Evolutionary conservation across 2,888 invertebrate species (phyloP), one percentile per base, ranked within the genome.

Genomic region (Meta bourneti): DNA sequence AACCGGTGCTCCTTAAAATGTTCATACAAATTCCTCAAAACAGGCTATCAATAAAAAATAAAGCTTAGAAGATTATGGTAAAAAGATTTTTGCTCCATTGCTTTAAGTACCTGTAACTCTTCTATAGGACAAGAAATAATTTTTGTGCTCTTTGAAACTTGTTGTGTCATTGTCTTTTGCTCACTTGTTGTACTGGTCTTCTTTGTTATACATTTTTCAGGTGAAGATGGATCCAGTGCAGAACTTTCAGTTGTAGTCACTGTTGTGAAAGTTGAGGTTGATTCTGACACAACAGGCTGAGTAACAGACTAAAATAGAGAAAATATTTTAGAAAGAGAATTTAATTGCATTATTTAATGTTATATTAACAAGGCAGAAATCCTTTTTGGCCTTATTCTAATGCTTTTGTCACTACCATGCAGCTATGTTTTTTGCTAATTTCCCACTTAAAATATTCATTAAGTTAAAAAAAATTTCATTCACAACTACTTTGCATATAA

Each of bases 131-230:
- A 93, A 79, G 93, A 87, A 34, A 94, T 93, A 16, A 94, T 93
- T 89, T 93, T 93, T 7, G 93, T 94, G 90, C 97, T 97, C 34
- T 98, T 98, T 95, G 97, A 97, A 94, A 98, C 97, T 95, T 98
- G 97, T 95, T 98, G 98, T 77, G 98, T 98, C 91, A 98, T 96
- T 79, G 98, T 97, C 90, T 98, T 96, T 95, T 98, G 98, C 95
- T 98, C 98, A 95, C 98, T 98, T 94, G 97, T 96, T 89, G 97
- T 98, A 93, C 97, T 97, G 34, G 98, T 98, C 94, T 98, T 97
- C 86, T 94, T 94, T 0, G 98, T 98, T 93, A 98, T 48, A n/a
- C 93, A 89, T 61, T 92, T 93, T 19, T 93, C 93, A 52, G 92
- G 88, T 7, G 92, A 91, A 34, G 83, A 20, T 8, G 86, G 82